A percentile compares a stretch with the other conserved stretches of the same genome.
Evolutionary conservation across 2,888 invertebrate species (phyloP).

Genomic region (Leptodirus hochenwartii): DNA sequence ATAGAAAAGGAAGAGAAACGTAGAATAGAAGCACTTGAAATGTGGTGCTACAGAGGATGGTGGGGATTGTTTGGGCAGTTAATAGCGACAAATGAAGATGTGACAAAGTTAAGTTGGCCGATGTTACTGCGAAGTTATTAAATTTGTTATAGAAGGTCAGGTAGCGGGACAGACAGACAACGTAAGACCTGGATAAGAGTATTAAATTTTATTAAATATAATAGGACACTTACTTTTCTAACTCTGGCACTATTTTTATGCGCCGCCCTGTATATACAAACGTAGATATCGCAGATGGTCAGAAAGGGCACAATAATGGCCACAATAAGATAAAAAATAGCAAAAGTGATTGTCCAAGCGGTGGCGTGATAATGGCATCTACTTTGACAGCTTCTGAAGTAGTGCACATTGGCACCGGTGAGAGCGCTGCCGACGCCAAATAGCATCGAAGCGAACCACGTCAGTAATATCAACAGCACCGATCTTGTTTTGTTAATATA

Average conservation of each 20-base stretch:
- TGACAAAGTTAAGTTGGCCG: too few species aligned
- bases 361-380: constrained; percentile 2
- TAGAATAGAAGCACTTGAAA: too few species aligned
- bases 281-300: constrained; percentile 56
- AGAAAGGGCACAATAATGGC: constrained; percentile 34
- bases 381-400: constrained; percentile 30
- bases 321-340: constrained; percentile 27
- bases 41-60: too few species aligned
- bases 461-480: constrained; percentile 27
- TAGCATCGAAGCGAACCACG: constrained; percentile 30
- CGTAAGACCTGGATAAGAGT: too few species aligned
- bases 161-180: too few species aligned
- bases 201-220: too few species aligned
- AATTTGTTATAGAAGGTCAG: too few species aligned
- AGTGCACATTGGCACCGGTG: constrained; percentile 27
- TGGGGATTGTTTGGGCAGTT: too few species aligned
- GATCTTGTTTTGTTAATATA: constrained; percentile 33
- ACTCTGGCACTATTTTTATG: constrained; percentile 48
- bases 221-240: too few species aligned
- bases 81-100: too few species aligned
- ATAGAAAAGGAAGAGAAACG: too few species aligned
- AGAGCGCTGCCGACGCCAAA: constrained; percentile 29
- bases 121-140: too few species aligned
- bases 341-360: constrained; percentile 20
- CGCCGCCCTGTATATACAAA: constrained; percentile 57